Percentiles rank a stretch among this genome's conserved stretches.
These are phyloP conservation scores for Napeogenes inachia DNA, from an alignment of 2,888 invertebrate genomes.

Conservation along the genomic window DNA sequence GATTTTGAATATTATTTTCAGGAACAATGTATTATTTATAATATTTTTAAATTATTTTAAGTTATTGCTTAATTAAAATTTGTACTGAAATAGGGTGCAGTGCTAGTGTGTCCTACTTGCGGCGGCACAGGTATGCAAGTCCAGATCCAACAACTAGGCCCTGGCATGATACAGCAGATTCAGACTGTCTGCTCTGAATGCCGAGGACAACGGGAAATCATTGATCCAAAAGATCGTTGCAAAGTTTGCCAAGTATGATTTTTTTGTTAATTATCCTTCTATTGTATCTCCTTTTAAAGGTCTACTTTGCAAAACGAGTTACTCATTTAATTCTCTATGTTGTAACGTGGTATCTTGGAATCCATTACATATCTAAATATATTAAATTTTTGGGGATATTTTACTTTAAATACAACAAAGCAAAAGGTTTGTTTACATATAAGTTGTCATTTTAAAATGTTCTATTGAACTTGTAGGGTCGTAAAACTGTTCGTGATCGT, in stretches of 20 bases:
- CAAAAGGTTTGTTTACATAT: too few species aligned
- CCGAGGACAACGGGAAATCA: slow-evolving; percentile 89
- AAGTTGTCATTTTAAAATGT: not conserved
- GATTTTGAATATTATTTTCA: too few species aligned
- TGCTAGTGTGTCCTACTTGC: slow-evolving; percentile 91
- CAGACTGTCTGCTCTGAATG: slow-evolving; percentile 93
- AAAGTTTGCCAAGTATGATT: slow-evolving; percentile 85
- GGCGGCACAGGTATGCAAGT: slow-evolving; percentile 91
- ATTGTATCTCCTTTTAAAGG: too few species aligned
- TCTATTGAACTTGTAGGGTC: slow-evolving; percentile 74
- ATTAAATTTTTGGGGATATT: too few species aligned
- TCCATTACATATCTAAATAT: too few species aligned
- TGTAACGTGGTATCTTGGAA: too few species aligned
- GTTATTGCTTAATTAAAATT: too few species aligned
- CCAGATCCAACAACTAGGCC: slow-evolving; percentile 79
- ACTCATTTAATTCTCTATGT: not conserved
- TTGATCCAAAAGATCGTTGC: slow-evolving; percentile 94
- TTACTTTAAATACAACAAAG: too few species aligned
- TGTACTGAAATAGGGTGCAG: slow-evolving; percentile 78
- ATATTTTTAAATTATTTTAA: too few species aligned
- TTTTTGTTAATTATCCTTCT: not conserved
- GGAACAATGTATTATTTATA: too few species aligned
- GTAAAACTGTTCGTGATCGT: slow-evolving; percentile 91
- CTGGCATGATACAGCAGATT: slow-evolving; percentile 89
- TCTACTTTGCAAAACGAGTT: not conserved